Conservation (phyloP, 1,140 invertebrate species). For the Magallana gigas region DNA sequence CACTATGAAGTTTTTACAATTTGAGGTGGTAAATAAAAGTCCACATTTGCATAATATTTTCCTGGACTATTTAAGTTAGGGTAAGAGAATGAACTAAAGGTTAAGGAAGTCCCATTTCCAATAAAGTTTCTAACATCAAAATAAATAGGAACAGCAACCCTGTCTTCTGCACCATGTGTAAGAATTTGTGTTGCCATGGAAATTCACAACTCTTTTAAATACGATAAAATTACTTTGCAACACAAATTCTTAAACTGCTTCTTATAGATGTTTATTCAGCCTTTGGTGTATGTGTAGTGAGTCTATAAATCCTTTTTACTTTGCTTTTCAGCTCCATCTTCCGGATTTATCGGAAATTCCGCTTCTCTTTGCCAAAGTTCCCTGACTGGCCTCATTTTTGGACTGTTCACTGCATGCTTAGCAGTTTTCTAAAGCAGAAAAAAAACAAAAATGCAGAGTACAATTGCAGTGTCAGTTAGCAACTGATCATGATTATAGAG, state of each 20-base stretch:
- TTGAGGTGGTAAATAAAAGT: constrained; percentile 12
- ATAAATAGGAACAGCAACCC: neutral
- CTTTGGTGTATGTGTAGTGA: constrained; percentile 32
- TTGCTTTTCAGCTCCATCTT: constrained; percentile 24
- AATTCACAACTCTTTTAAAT: neutral
- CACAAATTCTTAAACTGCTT: constrained; percentile 21
- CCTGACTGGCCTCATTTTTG: neutral
- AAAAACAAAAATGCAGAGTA: neutral
- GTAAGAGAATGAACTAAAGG: neutral
- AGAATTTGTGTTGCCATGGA: constrained; percentile 2
- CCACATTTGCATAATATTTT: neutral
- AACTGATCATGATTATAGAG: neutral
- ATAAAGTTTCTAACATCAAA: constrained; percentile 31
- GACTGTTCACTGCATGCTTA: constrained; percentile 7
- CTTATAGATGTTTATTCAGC: constrained; percentile 4
- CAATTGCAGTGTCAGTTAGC: neutral
- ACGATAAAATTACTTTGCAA: neutral
- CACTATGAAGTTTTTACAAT: constrained; percentile 26
- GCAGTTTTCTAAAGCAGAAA: neutral
- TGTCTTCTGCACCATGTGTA: neutral
- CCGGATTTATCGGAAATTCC: neutral
- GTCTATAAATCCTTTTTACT: constrained; percentile 26
- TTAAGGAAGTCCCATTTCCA: neutral
- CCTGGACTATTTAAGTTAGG: neutral
- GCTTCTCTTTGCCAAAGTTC: neutral